Conservation (phyloP, 2,113 vertebrate species). For the Thermophis baileyi region DNA sequence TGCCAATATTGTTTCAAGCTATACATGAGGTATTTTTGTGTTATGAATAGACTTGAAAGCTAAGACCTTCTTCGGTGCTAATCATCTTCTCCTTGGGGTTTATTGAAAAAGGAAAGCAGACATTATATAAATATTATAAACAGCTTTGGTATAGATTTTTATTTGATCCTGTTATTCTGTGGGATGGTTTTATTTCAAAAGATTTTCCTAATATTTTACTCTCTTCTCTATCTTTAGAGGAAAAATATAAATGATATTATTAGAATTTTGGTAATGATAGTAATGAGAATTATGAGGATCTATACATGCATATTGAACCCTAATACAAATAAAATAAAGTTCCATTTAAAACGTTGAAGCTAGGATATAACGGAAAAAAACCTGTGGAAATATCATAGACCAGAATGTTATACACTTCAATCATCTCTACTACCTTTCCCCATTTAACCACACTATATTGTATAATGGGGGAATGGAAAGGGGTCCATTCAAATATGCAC, state of each 20-base stretch:
- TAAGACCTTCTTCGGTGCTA: background rate
- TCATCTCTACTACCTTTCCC: constrained; percentile 51
- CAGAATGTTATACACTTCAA: constrained; percentile 15
- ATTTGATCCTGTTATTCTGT: background rate
- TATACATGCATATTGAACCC: background rate
- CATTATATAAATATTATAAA: background rate
- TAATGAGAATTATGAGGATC: background rate
- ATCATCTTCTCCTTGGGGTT: background rate
- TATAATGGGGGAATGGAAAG: constrained; percentile 18
- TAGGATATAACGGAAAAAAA: constrained; percentile 29
- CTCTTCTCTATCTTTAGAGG: background rate
- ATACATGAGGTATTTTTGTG: background rate
- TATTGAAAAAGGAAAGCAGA: background rate
- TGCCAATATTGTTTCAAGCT: background rate
- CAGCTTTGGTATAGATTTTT: background rate
- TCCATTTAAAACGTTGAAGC: constrained; percentile 21
- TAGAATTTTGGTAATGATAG: background rate
- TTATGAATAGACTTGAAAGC: background rate
- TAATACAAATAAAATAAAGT: background rate
- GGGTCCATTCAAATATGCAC: background rate
- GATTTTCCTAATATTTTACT: background rate
- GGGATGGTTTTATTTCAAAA: background rate
- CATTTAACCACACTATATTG: background rate
- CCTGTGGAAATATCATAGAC: constrained; percentile 34
- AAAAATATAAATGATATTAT: constrained; percentile 1